These are phyloP conservation scores for Piscicola geometra DNA, from an alignment of 2,888 invertebrate species.

Conservation along the genomic window DNA sequence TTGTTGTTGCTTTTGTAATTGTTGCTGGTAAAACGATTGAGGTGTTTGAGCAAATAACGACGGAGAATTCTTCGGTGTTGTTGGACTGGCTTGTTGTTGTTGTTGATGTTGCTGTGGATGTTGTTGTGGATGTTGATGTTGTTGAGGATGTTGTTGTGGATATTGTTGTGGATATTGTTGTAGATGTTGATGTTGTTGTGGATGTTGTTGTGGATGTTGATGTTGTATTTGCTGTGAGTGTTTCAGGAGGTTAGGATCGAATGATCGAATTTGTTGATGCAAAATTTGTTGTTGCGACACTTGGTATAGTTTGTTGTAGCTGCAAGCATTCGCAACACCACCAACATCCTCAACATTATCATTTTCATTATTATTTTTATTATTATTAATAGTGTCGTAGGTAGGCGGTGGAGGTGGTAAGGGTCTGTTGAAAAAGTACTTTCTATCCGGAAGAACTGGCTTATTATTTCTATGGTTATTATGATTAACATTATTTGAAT, in stretches of 20 bases:
- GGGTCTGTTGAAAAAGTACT: constrained; percentile 1
- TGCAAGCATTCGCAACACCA: too few species aligned
- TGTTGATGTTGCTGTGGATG: too few species aligned
- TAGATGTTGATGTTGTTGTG: neutral
- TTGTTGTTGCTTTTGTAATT: too few species aligned
- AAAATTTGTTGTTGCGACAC: neutral
- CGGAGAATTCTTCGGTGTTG: too few species aligned
- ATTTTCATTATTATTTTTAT: neutral
- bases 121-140: neutral
- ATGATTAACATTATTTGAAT: neutral
- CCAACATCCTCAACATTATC: too few species aligned
- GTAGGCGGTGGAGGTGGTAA: neutral
- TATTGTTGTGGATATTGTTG: neutral
- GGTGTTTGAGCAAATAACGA: too few species aligned
- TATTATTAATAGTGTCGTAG: constrained; percentile 13
- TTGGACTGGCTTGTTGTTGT: too few species aligned
- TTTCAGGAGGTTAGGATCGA: neutral
- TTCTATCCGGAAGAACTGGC: neutral
- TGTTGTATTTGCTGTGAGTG: neutral
- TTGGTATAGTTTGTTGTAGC: neutral
- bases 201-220: neutral
- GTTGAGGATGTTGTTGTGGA: neutral
- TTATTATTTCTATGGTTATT: neutral
- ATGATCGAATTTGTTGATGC: constrained; percentile 6
- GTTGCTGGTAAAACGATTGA: too few species aligned